Conservation (phyloP, 2,113 vertebrate genomes). For the Tetrao urogallus region DNA sequence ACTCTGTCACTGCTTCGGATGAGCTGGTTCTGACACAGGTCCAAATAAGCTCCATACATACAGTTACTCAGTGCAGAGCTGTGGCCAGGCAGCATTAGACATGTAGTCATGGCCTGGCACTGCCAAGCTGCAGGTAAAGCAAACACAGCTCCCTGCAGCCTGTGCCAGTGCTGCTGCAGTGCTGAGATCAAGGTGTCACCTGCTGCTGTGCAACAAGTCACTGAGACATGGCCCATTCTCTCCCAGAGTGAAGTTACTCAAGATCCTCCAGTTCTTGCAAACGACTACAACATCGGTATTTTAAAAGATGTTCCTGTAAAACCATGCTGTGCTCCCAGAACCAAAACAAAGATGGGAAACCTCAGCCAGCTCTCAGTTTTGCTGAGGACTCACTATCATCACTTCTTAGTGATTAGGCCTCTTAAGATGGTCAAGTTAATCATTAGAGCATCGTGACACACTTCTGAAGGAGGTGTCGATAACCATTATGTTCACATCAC, state of each 20-base stretch:
- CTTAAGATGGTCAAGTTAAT: background rate
- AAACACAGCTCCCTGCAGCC: fast-evolving
- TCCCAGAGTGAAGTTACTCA: background rate
- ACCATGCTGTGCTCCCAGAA: background rate
- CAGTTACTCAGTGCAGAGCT: background rate
- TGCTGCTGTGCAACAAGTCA: background rate
- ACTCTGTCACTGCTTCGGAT: background rate
- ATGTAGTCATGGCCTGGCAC: background rate
- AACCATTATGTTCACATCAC: background rate
- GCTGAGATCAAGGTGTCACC: background rate
- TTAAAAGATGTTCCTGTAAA: background rate
- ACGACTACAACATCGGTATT: background rate
- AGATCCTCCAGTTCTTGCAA: background rate
- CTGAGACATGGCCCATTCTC: background rate
- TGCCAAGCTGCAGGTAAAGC: background rate
- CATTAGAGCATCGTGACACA: background rate
- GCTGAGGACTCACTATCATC: background rate
- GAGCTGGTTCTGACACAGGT: fast-evolving
- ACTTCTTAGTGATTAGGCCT: background rate
- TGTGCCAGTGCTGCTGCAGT: background rate
- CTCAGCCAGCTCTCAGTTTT: background rate
- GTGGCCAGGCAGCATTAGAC: too few species aligned
- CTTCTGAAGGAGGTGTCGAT: background rate
- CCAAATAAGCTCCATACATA: background rate
- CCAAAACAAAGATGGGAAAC: background rate